Evolutionary conservation across 1,140 invertebrate species (phyloP), one percentile per base, ranked within the genome.

Genomic region (Micrasema longulum): DNA sequence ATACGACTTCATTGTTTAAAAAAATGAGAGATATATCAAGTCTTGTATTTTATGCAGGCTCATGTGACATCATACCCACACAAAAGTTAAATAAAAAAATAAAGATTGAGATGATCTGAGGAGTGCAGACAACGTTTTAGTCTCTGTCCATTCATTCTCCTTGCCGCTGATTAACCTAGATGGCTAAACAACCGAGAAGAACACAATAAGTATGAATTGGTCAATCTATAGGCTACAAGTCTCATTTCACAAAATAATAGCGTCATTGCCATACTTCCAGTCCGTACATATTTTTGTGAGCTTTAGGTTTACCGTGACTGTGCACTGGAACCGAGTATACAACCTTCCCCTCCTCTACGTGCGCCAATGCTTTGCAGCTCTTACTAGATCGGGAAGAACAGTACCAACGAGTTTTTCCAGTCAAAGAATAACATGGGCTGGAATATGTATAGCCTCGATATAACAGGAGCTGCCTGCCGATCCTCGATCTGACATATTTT

Each of bases 291-390:
- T 60, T 60, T 48, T 47, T 20, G 43, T 48, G 63, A 1, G 26
- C 43, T 18, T 53, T 45, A 3, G 48, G 65, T 6, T 36, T 50
- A 9, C 36, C 14, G 31, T 71, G 69, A 35, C 66, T 71, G 38
- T 71, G 69, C 1, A 57, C 12, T 9, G 38, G 22, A 23, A 55
- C 55, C 7, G 38, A 38, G 50, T 71, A 71, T 2, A 71, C 52
- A 1, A 71, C 31, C 3, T 26, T 65, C 2, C 55, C 45, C 14
- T 43, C 23, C 11, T 65, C 48, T 4, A 66, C 55, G 38, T 72
- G 57, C 1, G 81, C 67, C 3, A 77, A 69, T 2, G 82, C 82
- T 31, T 75, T 72, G 48, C 82, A 83, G 0, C 80, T 80, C 14
- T 73, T 76, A 31, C 77, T 78, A 31, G 77, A 72, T 35, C 80